Percentiles rank a stretch among this genome's conserved stretches.
These are phyloP conservation scores for Liparis tanakae DNA, from an alignment of 2,797 vertebrate genomes.

Conservation along the genomic window DNA sequence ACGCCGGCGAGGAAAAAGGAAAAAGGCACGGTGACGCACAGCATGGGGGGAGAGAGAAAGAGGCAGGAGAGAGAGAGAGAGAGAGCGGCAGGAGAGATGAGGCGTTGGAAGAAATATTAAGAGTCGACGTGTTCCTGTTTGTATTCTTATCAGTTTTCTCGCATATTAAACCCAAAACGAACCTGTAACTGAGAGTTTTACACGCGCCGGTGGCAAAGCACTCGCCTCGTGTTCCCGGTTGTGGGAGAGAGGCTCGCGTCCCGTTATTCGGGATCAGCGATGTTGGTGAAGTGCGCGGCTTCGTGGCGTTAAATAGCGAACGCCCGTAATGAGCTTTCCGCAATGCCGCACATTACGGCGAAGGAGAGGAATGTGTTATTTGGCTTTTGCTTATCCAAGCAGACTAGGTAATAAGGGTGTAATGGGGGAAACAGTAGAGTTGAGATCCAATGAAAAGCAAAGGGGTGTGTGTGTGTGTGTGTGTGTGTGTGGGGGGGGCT, in stretches of 20 bases:
- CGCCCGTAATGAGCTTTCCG: slow-evolving; percentile 73
- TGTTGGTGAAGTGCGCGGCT: slow-evolving; percentile 51
- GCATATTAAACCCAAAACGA: slow-evolving; percentile 4
- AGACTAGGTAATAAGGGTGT: slow-evolving; percentile 72
- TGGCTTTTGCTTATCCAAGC: slow-evolving; percentile 69
- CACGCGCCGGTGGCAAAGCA: background rate
- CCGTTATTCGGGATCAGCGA: slow-evolving; percentile 38
- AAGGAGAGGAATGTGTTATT: slow-evolving; percentile 65
- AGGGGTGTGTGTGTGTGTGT: too few relatives aligned
- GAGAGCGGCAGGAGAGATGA: background rate
- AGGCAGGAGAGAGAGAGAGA: slow-evolving; percentile 24
- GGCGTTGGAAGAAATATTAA: slow-evolving; percentile 1
- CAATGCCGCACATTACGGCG: slow-evolving; percentile 65
- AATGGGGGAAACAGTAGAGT: slow-evolving; percentile 71
- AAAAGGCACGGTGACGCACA: slow-evolving; percentile 23
- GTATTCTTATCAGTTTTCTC: slow-evolving; percentile 21
- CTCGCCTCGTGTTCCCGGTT: slow-evolving; percentile 7
- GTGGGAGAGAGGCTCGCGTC: slow-evolving; percentile 16
- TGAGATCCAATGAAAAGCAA: slow-evolving; percentile 55
- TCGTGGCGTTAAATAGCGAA: slow-evolving; percentile 64
- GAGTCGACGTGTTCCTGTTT: slow-evolving; percentile 22
- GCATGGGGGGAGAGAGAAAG: slow-evolving; percentile 30
- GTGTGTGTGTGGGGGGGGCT: slow-evolving; percentile 55
- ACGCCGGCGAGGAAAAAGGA: slow-evolving; percentile 2
- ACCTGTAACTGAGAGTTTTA: slow-evolving; percentile 2